Conservation (phyloP, 2,113 vertebrate species). For the Daubentonia madagascariensis region DNA sequence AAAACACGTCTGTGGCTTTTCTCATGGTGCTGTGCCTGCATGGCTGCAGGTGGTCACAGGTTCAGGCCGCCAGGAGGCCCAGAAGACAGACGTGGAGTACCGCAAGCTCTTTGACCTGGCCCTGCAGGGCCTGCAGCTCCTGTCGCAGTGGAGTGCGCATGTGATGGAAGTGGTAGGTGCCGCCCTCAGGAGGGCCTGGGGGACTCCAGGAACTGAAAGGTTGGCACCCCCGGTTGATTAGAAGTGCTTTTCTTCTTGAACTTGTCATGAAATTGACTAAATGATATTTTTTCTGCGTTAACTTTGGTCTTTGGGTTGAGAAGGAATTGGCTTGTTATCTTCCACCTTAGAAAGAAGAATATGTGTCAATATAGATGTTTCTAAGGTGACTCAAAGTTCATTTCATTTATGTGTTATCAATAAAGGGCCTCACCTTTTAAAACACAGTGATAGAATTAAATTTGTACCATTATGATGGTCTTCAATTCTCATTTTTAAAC, state of each 20-base stretch:
- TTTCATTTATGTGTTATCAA: neutral
- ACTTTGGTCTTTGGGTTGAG: neutral
- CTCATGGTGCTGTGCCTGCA: neutral
- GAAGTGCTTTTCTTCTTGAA: neutral
- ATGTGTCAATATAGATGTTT: neutral
- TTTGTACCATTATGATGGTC: neutral
- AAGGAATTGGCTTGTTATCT: neutral
- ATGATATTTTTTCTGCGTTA: neutral
- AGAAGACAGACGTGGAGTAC: slow-evolving; percentile 95
- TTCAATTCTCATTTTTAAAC: neutral
- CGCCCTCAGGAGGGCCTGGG: neutral
- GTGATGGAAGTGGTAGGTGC: slow-evolving; percentile 98
- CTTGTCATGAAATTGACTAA: neutral
- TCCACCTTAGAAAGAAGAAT: neutral
- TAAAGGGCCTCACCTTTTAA: neutral
- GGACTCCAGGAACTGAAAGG: rapidly evolving
- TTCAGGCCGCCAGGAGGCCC: slow-evolving; percentile 95
- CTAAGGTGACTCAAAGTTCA: neutral
- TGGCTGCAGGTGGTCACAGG: slow-evolving; percentile 94
- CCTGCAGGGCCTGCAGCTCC: slow-evolving; percentile 96
- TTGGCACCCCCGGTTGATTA: rapidly evolving
- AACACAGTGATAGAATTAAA: neutral
- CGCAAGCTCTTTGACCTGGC: slow-evolving; percentile 96
- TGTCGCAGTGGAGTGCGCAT: slow-evolving; percentile 98
- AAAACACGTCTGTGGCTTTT: neutral